Evolutionary conservation across 1,140 invertebrate species (phyloP), one percentile per base, ranked within the genome.

Genomic region (Ceratosolen fusciceps): DNA sequence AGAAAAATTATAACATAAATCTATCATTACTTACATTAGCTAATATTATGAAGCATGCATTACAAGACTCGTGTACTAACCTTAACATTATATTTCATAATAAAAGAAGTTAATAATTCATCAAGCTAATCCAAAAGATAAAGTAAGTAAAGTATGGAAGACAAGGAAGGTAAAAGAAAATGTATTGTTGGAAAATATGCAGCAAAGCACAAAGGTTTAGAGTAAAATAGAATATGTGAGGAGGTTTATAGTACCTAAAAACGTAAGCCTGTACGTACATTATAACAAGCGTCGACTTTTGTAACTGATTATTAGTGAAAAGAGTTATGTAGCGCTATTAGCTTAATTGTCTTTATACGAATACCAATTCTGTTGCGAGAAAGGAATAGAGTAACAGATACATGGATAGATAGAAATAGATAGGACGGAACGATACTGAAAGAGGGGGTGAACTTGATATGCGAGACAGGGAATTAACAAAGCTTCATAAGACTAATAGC

Each of bases 321-420:
- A 74, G 65, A 81, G 52, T 80, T 77, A 67, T 77, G 74, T 81
- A 68, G 47, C 34, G 47, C 70, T 58, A 76, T 81, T 76, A 81
- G 70, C 31, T 37, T 80, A 67, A 80, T 80, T 80, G 79, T 77
- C 73, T 80, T 76, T 70, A 80, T 80, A 65, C 34, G 12, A 65
- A 80, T 76, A 60, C 37, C 26, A 49, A 73, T 56, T 37, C 14
- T 29, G 14, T 9, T 8, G 26, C 31, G 49, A 21, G 49, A 52
- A 52, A 8, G 19, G 21, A 8, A 43, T 37, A 19, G 5, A 58
- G 1, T 52, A 52, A 52, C 2, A 52, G 10, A 52, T 5, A 52
- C 2, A 52, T 5, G 21, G 10, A 52, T 5, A 52, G 10, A 52
- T 5, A 52, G 19, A 29, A 24, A 26, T n/a, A 60, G 39, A 70